Evolutionary conservation across 2,113 vertebrate genomes (phyloP), one percentile per base, ranked within the genome.

Genomic region (Columba livia): DNA sequence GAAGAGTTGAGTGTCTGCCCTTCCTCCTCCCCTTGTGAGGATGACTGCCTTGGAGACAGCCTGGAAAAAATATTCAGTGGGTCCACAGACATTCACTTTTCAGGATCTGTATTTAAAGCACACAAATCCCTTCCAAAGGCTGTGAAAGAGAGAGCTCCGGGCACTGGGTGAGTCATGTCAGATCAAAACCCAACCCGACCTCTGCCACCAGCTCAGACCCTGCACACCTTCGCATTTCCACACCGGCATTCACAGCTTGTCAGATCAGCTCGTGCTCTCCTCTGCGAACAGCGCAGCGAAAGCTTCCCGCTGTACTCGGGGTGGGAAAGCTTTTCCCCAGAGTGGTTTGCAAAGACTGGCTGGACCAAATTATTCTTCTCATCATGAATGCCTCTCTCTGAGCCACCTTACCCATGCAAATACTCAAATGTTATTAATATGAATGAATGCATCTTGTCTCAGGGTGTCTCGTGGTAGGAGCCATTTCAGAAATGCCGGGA

Each of bases 301-400:
- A 73, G 83, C 85, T 94, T 83, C 95, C 75, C 75, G 12, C 94
- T 56, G 90, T 5, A 15, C 77, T 65, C 80, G 28, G 80, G 79
- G 53, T 71, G 75, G 88, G 91, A 93, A 94, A 93, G 93, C 83
- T 89, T 94, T 85, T 96, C 95, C 93, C 90, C 85, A 83, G 90
- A 92, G 89, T 54, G 83, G 85, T 82, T 92, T 69, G 93, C 90
- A 83, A 61, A 93, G 91, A 47, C 78, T 79, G 92, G 58, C 91
- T 95, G 88, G 96, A 94, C 93, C 90, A 86, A 95, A 95, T 95
- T 81, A 85, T 95, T 92, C 95, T 81, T 89, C 93, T 95, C 95
- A 90, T 91, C 86, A 58, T 89, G 91, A 91, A 89, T 84, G 91
- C 81, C 88, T 93, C 83, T 95, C 89, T 89, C 90, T n/a, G 75